A percentile compares a stretch with the other conserved stretches of the same genome.
Evolutionary conservation across 2,888 invertebrate genomes (phyloP).

Genomic region (Lamellibrachia satsuma): DNA sequence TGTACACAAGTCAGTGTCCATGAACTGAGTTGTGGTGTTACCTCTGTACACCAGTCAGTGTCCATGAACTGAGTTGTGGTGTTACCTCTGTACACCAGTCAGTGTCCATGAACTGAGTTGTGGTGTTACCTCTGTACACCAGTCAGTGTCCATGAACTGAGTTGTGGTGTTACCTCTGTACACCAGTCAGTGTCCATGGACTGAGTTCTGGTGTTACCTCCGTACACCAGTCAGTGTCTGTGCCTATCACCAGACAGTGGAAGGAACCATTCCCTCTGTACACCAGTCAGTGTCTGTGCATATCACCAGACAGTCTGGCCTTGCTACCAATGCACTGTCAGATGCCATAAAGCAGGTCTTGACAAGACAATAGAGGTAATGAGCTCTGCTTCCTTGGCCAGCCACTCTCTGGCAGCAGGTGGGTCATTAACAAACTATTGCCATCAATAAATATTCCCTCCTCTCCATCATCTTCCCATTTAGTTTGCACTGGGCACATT

Average conservation of each 20-base stretch:
- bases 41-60: no score
- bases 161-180: neutral
- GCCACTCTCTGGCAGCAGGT: neutral
- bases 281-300: neutral
- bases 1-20: no score
- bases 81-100: no score
- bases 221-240: neutral
- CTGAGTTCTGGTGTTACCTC: neutral
- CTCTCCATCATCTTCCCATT: neutral
- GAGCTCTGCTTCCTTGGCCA: neutral
- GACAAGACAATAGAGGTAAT: neutral
- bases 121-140: no score
- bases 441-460: neutral
- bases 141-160: neutral
- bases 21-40: no score
- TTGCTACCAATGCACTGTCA: neutral
- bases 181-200: neutral
- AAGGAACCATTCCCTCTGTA: neutral
- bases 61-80: no score
- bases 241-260: constrained; percentile 1
- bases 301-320: neutral
- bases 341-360: neutral
- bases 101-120: no score
- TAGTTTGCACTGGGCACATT: neutral
- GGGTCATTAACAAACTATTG: neutral